phyloP scores from a whole-genome alignment of 2,888 invertebrate genomes.

The Ornithoptera priamus region DNA sequence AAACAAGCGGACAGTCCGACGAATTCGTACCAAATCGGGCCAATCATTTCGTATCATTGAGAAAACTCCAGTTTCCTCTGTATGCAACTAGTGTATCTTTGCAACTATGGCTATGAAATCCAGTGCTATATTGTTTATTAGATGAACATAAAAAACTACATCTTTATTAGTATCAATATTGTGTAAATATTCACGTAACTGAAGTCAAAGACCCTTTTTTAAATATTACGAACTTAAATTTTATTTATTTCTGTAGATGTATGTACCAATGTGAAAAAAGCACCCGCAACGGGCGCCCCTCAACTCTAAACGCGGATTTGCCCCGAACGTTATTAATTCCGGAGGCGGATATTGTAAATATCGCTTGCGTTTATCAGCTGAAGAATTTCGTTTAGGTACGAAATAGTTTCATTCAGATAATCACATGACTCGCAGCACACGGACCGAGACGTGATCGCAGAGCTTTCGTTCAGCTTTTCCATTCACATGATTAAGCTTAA shows the following conservation, averaged over 20 bases:
- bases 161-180: too few species aligned
- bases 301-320: background rate
- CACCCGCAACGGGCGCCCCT: background rate
- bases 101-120: too few species aligned
- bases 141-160: too few species aligned
- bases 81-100: background rate
- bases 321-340: background rate
- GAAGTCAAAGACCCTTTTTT: too few species aligned
- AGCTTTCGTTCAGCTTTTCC: too few species aligned
- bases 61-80: background rate
- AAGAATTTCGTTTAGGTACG: slow-evolving; percentile 5
- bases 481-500: too few species aligned
- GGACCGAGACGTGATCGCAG: too few species aligned
- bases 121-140: too few species aligned
- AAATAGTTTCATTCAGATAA: too few species aligned
- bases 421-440: too few species aligned
- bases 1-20: slow-evolving; percentile 30
- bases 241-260: too few species aligned
- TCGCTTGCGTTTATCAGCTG: slow-evolving; percentile 4
- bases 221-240: background rate
- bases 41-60: background rate
- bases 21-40: slow-evolving; percentile 13
- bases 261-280: background rate
- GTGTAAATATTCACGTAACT: too few species aligned
- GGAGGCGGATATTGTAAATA: slow-evolving; percentile 2